Base-by-base conservation (phyloP, 2,797 vertebrate genomes). In the Simalia tracyae region DNA sequence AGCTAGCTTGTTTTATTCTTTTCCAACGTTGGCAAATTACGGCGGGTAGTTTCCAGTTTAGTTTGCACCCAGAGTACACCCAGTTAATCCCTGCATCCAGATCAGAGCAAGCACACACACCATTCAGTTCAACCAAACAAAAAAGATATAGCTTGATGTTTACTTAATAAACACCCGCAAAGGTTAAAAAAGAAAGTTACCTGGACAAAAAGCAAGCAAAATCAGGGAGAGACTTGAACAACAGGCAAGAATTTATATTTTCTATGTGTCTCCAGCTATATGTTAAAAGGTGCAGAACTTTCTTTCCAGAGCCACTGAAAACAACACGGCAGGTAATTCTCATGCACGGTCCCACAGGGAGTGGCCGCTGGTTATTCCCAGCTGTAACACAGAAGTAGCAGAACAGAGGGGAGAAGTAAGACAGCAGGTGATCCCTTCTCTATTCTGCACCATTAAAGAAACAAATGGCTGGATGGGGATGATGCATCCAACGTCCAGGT, bases 401-500 rank as follows among this genome's bases (percentile, higher is more conserved):
- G 19, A 81, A 81, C 4, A 19, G 72, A 81, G 36, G 46, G 72
- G 36, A 7, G 11, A 81, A 81, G 9, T 81, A 46, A 46, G 22
- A 76, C 36, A 81, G 72, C 3, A 81, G 9, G 3, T 46, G 72
- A 46, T 46, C 72, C 36, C 72, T 81, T 42, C 72, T 4, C 19
- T 81, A 24, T 46, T 81, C 72, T 81, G 72, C 72, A 46, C 36
- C 19, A 24, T 46, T 24, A 81, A 81, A 81, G 19, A 10, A 22
- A 81, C 72, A 81, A 81, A 81, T 46, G 22, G 72, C 36, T 81
- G 36, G 9, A 11, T 81, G 72, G 42, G 72, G 72, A 81, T 46
- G 19, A 24, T 81, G 42, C 19, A 81, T 24, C 72, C 72, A 46
- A 5, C 36, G 11, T 81, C 89, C 85, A 92, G 92, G 92, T 92